Percentiles rank a stretch among this genome's conserved stretches.
phyloP scores from a whole-genome alignment of 2,797 vertebrate genomes.

The Sebastes steindachneri region DNA sequence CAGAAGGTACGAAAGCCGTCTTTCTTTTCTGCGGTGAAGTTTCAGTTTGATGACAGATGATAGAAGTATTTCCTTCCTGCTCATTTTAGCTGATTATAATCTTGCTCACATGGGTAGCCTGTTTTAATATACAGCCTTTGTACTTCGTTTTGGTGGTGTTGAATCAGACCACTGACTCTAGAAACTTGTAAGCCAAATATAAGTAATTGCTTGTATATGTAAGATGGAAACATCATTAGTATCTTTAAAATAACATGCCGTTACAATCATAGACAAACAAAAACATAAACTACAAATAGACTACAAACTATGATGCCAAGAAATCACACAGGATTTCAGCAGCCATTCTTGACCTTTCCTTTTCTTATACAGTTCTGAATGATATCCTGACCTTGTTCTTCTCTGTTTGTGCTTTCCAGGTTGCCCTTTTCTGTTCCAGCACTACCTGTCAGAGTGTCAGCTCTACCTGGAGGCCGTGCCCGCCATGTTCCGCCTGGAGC shows the following conservation, averaged over 20 bases:
- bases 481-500: conserved; percentile 89
- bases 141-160: background rate
- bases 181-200: background rate
- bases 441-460: conserved; percentile 90
- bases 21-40: background rate
- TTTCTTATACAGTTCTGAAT: background rate
- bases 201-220: background rate
- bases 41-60: background rate
- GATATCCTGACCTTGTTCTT: background rate
- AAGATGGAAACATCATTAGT: background rate
- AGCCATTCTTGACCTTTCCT: background rate
- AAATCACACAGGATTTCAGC: no score
- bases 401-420: conserved; percentile 72
- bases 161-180: background rate
- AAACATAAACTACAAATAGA: background rate
- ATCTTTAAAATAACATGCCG: background rate
- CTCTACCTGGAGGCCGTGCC: conserved; percentile 89
- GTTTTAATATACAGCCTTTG: background rate
- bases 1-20: conserved; percentile 63
- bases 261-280: background rate
- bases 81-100: background rate
- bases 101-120: background rate
- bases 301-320: no score
- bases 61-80: background rate
- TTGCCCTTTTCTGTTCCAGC: conserved; percentile 83